These are phyloP conservation scores for Equus przewalskii DNA, from an alignment of 2,113 vertebrate genomes.

Conservation along the genomic window DNA sequence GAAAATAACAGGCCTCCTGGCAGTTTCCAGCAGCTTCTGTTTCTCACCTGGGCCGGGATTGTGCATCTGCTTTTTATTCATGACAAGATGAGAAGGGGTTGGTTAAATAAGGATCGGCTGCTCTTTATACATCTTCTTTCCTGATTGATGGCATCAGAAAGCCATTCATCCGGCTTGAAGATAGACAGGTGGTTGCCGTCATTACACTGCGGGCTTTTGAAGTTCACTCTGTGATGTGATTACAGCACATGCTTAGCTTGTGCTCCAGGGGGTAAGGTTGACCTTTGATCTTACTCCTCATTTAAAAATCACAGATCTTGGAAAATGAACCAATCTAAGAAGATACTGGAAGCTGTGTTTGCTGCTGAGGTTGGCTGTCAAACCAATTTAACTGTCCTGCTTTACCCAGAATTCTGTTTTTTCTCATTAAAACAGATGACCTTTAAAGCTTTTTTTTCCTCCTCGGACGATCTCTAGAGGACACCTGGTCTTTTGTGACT, in stretches of 20 bases:
- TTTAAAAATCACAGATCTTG: slow-evolving; percentile 66
- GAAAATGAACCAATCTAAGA: slow-evolving; percentile 56
- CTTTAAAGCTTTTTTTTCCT: background rate
- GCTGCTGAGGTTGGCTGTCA: slow-evolving; percentile 29
- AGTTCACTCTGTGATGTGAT: slow-evolving; percentile 51
- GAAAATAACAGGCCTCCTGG: slow-evolving; percentile 35
- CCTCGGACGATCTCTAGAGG: slow-evolving; percentile 18
- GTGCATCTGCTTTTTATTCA: background rate
- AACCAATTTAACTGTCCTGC: background rate
- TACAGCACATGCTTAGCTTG: slow-evolving; percentile 26
- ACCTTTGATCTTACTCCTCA: slow-evolving; percentile 60
- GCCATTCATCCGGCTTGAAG: slow-evolving; percentile 25
- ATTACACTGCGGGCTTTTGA: background rate
- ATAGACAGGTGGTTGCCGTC: slow-evolving; percentile 14
- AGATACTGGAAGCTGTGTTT: slow-evolving; percentile 11
- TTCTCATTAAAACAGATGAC: slow-evolving; percentile 49
- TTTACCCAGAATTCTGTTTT: slow-evolving; percentile 54
- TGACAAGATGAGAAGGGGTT: slow-evolving; percentile 56
- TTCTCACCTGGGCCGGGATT: slow-evolving; percentile 22
- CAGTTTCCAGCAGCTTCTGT: background rate
- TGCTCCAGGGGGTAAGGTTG: slow-evolving; percentile 50
- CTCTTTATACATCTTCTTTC: slow-evolving; percentile 19
- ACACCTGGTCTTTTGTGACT: slow-evolving; percentile 17
- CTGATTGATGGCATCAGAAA: slow-evolving; percentile 55
- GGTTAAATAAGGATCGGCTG: slow-evolving; percentile 46